These are phyloP conservation scores for Allolobophora icterica DNA, from an alignment of 2,888 invertebrate species.

Conservation along the genomic window DNA sequence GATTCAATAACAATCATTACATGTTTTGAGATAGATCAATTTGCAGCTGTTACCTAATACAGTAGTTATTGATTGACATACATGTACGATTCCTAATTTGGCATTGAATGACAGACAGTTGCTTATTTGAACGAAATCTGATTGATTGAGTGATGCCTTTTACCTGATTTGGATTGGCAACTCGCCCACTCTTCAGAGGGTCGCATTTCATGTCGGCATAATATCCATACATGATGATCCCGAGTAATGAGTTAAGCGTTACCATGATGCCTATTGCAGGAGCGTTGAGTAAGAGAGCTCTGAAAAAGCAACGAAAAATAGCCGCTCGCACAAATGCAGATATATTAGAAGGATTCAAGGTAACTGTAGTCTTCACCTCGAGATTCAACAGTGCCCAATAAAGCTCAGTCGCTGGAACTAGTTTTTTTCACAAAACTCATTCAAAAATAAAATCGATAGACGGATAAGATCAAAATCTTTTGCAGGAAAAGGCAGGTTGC, in stretches of 20 bases:
- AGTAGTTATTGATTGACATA: too few species aligned
- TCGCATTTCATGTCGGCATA: constrained; percentile 54
- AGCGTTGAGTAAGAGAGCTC: constrained; percentile 52
- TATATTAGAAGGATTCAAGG: too few species aligned
- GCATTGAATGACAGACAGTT: too few species aligned
- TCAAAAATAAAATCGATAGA: background rate
- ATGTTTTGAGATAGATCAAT: background rate
- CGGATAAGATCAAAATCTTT: too few species aligned
- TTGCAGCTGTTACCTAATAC: too few species aligned
- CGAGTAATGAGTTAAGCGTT: constrained; percentile 53
- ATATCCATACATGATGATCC: constrained; percentile 54
- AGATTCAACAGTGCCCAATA: too few species aligned
- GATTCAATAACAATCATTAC: background rate
- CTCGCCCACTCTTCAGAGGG: constrained; percentile 50
- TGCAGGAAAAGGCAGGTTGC: too few species aligned
- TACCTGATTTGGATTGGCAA: constrained; percentile 54
- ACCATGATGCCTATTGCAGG: constrained; percentile 53
- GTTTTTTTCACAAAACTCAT: background rate
- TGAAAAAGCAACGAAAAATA: constrained; percentile 37
- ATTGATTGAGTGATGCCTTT: background rate
- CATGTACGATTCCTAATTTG: too few species aligned
- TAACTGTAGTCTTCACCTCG: too few species aligned
- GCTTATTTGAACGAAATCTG: constrained; percentile 42
- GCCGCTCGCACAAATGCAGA: background rate
- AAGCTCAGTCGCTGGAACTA: too few species aligned